These are phyloP conservation scores for Lutjanus argentimaculatus DNA, from an alignment of 2,797 vertebrate species.

Conservation along the genomic window DNA sequence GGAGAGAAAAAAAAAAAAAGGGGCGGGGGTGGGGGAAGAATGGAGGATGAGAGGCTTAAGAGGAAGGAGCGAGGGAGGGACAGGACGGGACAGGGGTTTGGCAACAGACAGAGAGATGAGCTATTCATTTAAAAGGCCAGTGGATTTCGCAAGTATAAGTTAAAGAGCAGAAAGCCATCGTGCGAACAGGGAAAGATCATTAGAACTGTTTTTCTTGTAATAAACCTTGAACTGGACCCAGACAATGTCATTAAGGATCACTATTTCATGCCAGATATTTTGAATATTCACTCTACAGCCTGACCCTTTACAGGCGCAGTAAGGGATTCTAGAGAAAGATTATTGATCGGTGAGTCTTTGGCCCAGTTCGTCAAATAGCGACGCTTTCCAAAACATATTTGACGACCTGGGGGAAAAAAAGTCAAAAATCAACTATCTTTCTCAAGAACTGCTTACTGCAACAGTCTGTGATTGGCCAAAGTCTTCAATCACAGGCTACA, in stretches of 20 bases:
- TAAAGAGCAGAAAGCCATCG: conserved; percentile 35
- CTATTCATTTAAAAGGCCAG: conserved; percentile 85
- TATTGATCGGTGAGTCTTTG: no score
- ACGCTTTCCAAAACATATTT: no score
- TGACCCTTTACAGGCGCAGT: no score
- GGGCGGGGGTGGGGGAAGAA: conserved; percentile 49
- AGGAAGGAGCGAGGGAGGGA: conserved; percentile 80
- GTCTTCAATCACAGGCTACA: no score
- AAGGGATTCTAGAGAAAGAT: no score
- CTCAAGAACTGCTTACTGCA: no score
- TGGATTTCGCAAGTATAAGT: conserved; percentile 37
- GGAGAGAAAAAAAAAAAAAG: conserved; percentile 58
- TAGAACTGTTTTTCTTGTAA: conserved; percentile 13
- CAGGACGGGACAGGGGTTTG: conserved; percentile 87
- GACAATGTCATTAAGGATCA: not conserved
- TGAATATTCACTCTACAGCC: conserved; percentile 4
- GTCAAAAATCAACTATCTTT: no score
- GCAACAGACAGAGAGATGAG: conserved; percentile 83
- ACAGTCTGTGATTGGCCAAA: no score
- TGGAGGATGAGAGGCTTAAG: conserved; percentile 87
- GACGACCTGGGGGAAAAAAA: no score
- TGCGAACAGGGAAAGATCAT: conserved; percentile 27
- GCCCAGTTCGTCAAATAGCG: no score
- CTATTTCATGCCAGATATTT: not conserved
- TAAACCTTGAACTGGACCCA: not conserved